Evolutionary conservation across 2,888 invertebrate genomes (phyloP), one percentile per base, ranked within the genome.

Genomic region (Atherix ibis): DNA sequence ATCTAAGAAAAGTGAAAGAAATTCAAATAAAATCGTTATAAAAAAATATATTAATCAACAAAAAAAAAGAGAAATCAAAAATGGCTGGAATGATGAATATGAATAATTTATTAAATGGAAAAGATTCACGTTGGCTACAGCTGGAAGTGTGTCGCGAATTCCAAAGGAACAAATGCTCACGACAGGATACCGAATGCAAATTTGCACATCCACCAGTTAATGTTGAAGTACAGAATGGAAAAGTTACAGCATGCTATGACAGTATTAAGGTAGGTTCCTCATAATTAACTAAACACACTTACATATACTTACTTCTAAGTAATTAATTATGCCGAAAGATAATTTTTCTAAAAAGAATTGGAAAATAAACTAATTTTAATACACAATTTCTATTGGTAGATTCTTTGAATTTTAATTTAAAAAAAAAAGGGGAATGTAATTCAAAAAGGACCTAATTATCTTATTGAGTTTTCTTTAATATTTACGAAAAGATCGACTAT

Each of bases 241-340:
- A 95, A 58, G 98, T 98, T 59, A 97, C 95, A 55, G 98, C 98
- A 55, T 98, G 98, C 75, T 99, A 97, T 77, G 98, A 99, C 73
- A 95, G 94, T 70, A 97, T 98, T 70, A 98, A 98, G 94, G 98
- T 98, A 70, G 73, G 78, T 62, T n/a, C n/a, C n/a, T n/a, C n/a
- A n/a, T n/a, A n/a, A n/a, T 48, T n/a, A n/a, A n/a, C n/a, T n/a
- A n/a, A n/a, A n/a, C n/a, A n/a, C n/a, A n/a, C n/a, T n/a, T n/a
- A n/a, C n/a, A n/a, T n/a, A n/a, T n/a, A n/a, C n/a, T n/a, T n/a
- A n/a, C n/a, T n/a, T n/a, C n/a, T n/a, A n/a, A n/a, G n/a, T n/a
- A n/a, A n/a, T n/a, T n/a, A n/a, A n/a, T n/a, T n/a, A n/a, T n/a
- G n/a, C n/a, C n/a, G n/a, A n/a, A n/a, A n/a, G n/a, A n/a, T n/a